Percentiles rank a stretch among this genome's conserved stretches.
phyloP scores from a whole-genome alignment of 2,888 invertebrate genomes.

The Priocnemis perturbator region DNA sequence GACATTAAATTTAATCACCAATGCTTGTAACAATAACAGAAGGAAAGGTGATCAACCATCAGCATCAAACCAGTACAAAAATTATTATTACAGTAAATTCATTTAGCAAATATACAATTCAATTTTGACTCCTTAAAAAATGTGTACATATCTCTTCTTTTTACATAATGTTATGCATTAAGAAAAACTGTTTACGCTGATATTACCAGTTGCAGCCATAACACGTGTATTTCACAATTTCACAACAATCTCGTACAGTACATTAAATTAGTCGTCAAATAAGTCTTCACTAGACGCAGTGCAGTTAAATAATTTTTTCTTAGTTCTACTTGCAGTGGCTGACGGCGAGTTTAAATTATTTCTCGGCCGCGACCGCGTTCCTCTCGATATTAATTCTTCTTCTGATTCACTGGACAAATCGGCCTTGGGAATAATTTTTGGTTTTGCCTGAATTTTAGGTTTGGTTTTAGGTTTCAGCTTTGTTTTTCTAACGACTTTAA shows the following conservation, averaged over 20 bases:
- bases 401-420: conserved; percentile 51
- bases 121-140: no score
- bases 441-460: conserved; percentile 9
- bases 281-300: conserved; percentile 62
- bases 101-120: no score
- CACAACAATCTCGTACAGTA: not conserved
- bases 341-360: conserved; percentile 20
- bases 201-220: no score
- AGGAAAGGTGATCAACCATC: no score
- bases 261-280: conserved; percentile 48
- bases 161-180: no score
- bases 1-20: no score
- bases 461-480: conserved; percentile 24
- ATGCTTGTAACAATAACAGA: no score
- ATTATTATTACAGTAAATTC: no score
- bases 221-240: no score
- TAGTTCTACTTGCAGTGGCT: conserved; percentile 20
- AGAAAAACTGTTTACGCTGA: no score
- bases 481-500: conserved; percentile 65
- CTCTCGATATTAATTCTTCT: conserved; percentile 51
- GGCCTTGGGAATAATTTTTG: not conserved
- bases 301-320: conserved; percentile 24
- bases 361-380: conserved; percentile 59
- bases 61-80: no score
- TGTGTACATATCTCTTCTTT: no score